Evolutionary conservation across 64 coral and sea anemone species (phyloP).

Genomic region (Cladopsammia gracilis): DNA sequence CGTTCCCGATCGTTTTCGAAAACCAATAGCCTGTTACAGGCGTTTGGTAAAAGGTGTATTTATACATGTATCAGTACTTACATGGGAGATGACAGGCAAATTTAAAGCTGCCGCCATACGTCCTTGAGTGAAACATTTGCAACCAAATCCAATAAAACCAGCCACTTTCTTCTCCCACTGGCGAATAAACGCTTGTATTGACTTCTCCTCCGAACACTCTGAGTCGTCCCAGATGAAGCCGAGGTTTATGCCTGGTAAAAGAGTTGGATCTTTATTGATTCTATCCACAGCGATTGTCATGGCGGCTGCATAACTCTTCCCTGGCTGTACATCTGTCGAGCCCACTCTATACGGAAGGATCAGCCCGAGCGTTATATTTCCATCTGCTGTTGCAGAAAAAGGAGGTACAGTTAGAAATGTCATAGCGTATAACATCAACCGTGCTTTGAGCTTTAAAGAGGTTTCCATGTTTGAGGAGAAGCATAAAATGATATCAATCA

Average conservation of each 20-base stretch:
- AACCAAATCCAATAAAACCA: conserved; percentile 90
- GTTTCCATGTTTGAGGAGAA: not conserved
- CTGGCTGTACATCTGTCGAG: not conserved
- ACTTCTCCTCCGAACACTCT: conserved; percentile 67
- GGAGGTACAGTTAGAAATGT: not conserved
- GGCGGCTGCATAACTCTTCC: conserved; percentile 68
- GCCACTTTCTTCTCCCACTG: conserved; percentile 76
- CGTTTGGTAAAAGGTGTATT: no score
- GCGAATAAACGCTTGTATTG: conserved; percentile 59
- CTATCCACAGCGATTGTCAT: conserved; percentile 76
- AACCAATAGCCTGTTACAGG: no score
- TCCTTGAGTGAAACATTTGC: conserved; percentile 77
- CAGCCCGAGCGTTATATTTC: conserved; percentile 79
- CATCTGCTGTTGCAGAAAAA: conserved; percentile 6
- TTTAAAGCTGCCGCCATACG: conserved; percentile 84
- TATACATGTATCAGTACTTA: conserved; percentile 51
- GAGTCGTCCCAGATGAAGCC: conserved; percentile 90
- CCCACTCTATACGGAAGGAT: conserved; percentile 66
- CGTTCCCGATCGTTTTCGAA: no score
- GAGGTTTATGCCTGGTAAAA: conserved; percentile 62
- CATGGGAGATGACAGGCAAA: conserved; percentile 87
- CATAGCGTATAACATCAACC: not conserved
- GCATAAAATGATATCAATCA: not conserved
- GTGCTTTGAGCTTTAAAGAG: not conserved
- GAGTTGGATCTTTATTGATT: conserved; percentile 74